A percentile compares a stretch with the other conserved stretches of the same genome.
Conservation (phyloP, 35 echinoderm and acorn worm species). For the Anneissia japonica region DNA sequence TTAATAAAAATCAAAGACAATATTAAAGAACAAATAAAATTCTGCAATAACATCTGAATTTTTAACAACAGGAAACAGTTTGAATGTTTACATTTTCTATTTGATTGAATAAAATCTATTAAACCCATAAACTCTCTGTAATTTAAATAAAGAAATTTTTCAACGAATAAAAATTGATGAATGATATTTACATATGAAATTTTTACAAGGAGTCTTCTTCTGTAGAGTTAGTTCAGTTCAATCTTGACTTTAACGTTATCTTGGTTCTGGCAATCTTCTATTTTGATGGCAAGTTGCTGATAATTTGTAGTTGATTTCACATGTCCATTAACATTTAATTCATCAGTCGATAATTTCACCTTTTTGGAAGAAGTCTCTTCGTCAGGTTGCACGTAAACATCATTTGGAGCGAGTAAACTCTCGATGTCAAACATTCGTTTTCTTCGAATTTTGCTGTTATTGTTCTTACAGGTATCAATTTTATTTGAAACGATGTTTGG, state of each 20-base stretch:
- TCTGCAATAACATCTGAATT: too few species aligned
- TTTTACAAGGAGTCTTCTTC: too few species aligned
- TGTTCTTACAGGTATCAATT: neutral
- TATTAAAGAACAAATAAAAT: too few species aligned
- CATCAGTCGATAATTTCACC: neutral
- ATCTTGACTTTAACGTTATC: neutral
- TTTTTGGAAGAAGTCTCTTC: neutral
- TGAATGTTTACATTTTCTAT: too few species aligned
- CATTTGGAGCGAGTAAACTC: neutral
- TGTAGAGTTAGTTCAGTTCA: neutral
- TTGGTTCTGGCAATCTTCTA: neutral
- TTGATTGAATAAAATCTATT: too few species aligned
- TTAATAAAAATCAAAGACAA: too few species aligned
- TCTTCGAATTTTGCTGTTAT: neutral
- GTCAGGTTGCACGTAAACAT: neutral
- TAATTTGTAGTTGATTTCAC: neutral
- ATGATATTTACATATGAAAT: too few species aligned
- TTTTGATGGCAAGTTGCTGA: neutral
- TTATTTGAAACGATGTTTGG: too few species aligned
- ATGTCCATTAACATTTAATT: neutral
- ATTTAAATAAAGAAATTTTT: too few species aligned
- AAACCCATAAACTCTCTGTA: too few species aligned
- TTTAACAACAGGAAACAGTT: too few species aligned
- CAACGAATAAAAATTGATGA: too few species aligned
- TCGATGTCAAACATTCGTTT: constrained; percentile 12